Base-by-base conservation (phyloP, 2,888 invertebrate species). In the Idaea straminata region DNA sequence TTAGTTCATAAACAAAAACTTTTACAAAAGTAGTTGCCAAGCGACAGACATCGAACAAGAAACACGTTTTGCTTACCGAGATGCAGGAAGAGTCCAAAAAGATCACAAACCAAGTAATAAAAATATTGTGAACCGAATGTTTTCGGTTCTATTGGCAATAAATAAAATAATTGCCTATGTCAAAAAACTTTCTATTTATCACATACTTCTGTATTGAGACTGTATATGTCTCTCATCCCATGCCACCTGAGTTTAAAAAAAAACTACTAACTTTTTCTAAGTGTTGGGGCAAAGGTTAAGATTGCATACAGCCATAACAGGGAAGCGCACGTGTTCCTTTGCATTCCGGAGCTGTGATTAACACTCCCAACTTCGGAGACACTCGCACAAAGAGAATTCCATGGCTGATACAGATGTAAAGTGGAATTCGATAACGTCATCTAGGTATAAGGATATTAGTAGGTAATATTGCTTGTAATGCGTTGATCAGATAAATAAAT, bases 341-440 rank as follows among this genome's bases (percentile, higher is more conserved):
- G 72, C 83, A 86, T 87, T 82, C 87, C 84, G 69, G 70, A 57
- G 35, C 64, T 65, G 75, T 86, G 86, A 87, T 83, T 86, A 85
- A 80, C 72, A 65, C 70, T 72, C 58, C 83, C 81, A 67, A 74
- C 70, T 82, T 78, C 75, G 82, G 83, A 74, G 72, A 69, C 65
- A 66, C 66, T 72, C 69, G 73, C 67, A 86, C 85, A 85, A 84
- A 82, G 83, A 76, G 72, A 76, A 85, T 84, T 82, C 81, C 83
- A 69, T 64, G 73, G 72, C 69, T 69, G 74, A 74, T 71, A 74
- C 73, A 74, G 67, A 71, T 73, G 65, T 64, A 77, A 73, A 69
- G 71, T 64, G 67, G 64, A 66, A 64, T 68, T 65, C 59, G 63
- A 67, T 71, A 66, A 61, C 66, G 71, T 72, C 66, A 69, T 69